Evolutionary conservation across 2,113 vertebrate genomes (phyloP).

Genomic region (Pteruthius melanotis): DNA sequence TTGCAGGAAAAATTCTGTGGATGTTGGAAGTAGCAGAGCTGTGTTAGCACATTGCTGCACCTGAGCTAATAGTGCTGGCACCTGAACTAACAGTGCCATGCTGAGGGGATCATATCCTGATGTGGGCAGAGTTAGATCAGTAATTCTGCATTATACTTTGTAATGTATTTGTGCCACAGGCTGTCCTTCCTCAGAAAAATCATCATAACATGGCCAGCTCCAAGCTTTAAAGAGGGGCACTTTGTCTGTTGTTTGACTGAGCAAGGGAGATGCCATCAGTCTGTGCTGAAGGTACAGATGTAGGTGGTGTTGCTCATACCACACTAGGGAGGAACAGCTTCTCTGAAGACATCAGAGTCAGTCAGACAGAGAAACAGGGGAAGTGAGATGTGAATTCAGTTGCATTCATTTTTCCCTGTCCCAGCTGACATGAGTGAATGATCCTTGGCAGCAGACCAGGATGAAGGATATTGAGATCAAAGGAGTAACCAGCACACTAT

Average conservation of each 20-base stretch:
- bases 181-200: constrained; percentile 22
- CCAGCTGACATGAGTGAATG: constrained; percentile 27
- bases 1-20: neutral
- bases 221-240: neutral
- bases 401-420: constrained; percentile 23
- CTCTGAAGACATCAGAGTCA: neutral
- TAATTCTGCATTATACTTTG: neutral
- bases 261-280: neutral
- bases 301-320: neutral
- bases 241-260: neutral
- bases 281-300: neutral
- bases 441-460: constrained; percentile 61
- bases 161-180: neutral
- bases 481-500: constrained; percentile 31
- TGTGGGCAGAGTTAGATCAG: neutral
- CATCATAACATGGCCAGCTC: neutral
- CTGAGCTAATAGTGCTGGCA: constrained; percentile 38
- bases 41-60: constrained; percentile 8
- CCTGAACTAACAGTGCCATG: constrained; percentile 51
- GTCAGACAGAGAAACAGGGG: neutral
- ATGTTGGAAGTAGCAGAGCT: neutral
- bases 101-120: neutral
- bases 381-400: constrained; percentile 23
- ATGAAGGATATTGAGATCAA: constrained; percentile 58
- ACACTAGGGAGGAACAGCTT: neutral